Conservation (phyloP, 2,113 vertebrate species). For the Chloropsis cyanopogon region DNA sequence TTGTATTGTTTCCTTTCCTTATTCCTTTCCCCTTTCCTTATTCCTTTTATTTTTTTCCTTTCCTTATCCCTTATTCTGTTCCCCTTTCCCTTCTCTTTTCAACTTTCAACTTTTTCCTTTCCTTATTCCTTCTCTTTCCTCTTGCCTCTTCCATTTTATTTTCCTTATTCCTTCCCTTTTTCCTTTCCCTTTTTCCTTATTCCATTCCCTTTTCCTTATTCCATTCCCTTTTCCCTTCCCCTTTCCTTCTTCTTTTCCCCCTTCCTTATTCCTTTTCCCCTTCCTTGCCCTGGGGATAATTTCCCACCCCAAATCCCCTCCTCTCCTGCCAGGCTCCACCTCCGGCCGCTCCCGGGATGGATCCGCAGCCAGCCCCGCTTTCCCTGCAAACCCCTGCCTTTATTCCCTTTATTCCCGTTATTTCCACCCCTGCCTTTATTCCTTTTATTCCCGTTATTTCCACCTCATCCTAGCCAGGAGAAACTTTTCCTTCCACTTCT, state of each 20-base stretch:
- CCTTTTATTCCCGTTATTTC: not conserved
- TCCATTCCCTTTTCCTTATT: not conserved
- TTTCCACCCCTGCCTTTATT: fast-evolving
- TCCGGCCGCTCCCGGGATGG: not conserved
- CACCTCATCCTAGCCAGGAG: fast-evolving
- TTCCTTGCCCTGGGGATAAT: not conserved
- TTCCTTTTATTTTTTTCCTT: not conserved
- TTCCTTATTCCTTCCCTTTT: no score
- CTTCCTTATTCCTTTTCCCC: no score
- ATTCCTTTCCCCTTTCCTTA: no score
- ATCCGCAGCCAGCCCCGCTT: not conserved
- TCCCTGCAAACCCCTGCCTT: fast-evolving
- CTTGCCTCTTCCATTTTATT: no score
- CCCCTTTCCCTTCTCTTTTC: no score
- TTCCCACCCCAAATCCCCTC: not conserved
- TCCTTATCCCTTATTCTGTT: no score
- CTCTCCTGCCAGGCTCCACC: not conserved
- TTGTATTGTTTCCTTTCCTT: not conserved
- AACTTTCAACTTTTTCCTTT: no score
- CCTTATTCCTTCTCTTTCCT: not conserved
- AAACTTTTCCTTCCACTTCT: not conserved
- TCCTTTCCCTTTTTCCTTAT: not conserved
- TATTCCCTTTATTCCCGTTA: not conserved
- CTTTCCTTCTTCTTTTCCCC: not conserved
- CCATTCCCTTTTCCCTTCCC: no score